Conservation (phyloP, 1,140 invertebrate species). For the Cotesia typhae region DNA sequence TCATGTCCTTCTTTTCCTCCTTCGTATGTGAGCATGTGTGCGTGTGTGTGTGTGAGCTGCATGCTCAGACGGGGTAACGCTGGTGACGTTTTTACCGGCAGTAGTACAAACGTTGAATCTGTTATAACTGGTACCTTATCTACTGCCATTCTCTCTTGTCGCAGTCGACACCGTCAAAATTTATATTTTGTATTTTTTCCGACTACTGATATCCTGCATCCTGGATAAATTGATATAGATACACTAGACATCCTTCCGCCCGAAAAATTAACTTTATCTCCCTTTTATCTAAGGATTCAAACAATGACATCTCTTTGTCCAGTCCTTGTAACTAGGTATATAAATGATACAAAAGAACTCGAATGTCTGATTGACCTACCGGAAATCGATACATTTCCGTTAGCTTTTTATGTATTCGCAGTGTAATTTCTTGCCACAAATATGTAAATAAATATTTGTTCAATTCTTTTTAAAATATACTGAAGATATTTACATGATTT, state of each 20-base stretch:
- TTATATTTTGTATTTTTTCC: background rate
- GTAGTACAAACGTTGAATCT: background rate
- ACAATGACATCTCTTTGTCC: background rate
- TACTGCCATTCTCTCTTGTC: background rate
- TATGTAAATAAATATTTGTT: slow-evolving; percentile 18
- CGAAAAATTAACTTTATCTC: no score
- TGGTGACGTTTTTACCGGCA: background rate
- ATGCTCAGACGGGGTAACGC: background rate
- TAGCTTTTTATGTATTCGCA: slow-evolving; percentile 43
- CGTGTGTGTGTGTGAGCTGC: background rate
- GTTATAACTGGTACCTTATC: background rate
- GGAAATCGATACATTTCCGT: slow-evolving; percentile 27
- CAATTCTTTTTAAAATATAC: slow-evolving; percentile 7
- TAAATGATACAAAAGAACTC: background rate
- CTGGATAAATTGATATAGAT: no score
- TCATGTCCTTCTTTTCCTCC: no score
- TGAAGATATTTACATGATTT: background rate
- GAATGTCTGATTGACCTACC: slow-evolving; percentile 26
- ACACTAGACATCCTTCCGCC: no score
- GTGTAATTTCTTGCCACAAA: slow-evolving; percentile 24
- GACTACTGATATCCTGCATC: no score
- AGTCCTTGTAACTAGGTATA: background rate
- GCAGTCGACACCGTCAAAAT: background rate
- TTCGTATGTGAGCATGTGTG: no score
- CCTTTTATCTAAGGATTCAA: no score